phyloP scores from a whole-genome alignment of 2,888 invertebrate genomes.

The Catocala nupta region DNA sequence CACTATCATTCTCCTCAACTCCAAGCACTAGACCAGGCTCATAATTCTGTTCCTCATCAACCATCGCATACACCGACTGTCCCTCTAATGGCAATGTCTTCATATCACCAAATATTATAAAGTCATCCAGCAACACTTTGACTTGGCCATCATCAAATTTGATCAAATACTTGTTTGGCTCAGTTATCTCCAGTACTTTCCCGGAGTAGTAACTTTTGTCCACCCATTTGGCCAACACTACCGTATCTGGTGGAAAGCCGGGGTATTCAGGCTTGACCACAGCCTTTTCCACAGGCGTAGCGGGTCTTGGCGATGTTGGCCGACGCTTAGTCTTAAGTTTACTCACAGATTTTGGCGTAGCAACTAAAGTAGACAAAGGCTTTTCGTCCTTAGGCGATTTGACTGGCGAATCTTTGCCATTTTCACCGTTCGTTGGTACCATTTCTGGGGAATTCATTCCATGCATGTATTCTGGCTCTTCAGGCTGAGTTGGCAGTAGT shows the following conservation, averaged over 20 bases:
- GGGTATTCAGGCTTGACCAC: constrained; percentile 72
- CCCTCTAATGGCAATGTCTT: constrained; percentile 84
- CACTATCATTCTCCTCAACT: constrained; percentile 78
- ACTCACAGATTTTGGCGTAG: constrained; percentile 79
- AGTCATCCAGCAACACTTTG: constrained; percentile 87
- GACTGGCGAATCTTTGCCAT: constrained; percentile 66
- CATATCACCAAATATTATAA: constrained; percentile 87
- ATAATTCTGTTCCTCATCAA: constrained; percentile 85
- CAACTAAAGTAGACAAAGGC: constrained; percentile 67
- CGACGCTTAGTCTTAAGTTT: constrained; percentile 79
- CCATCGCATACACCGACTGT: constrained; percentile 85
- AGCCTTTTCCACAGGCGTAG: constrained; percentile 78
- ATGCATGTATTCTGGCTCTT: constrained; percentile 80
- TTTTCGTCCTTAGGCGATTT: constrained; percentile 80
- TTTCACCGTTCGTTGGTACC: constrained; percentile 77
- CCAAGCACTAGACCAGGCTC: constrained; percentile 84
- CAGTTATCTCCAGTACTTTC: constrained; percentile 85
- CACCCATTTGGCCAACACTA: constrained; percentile 90
- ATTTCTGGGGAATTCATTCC: constrained; percentile 84
- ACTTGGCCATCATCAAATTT: constrained; percentile 89
- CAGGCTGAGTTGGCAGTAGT: constrained; percentile 76
- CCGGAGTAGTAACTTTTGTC: constrained; percentile 90
- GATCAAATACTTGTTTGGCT: constrained; percentile 88
- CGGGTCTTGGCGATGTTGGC: constrained; percentile 78
- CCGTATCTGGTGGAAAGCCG: constrained; percentile 76